Evolutionary conservation across 2,797 vertebrate genomes (phyloP).

Genomic region (Alosa sapidissima): DNA sequence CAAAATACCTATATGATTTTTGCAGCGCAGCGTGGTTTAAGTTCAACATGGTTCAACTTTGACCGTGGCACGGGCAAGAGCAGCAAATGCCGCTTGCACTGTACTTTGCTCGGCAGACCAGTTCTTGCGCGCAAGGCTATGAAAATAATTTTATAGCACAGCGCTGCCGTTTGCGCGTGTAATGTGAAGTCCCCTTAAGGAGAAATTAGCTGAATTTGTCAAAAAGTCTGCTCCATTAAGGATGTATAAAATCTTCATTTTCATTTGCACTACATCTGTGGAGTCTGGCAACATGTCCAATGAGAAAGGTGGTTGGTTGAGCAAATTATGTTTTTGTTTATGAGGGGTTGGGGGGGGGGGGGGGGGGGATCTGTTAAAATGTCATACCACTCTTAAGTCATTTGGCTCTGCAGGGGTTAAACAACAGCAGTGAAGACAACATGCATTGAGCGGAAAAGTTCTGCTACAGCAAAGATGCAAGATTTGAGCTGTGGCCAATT

Average conservation of each 20-base stretch:
- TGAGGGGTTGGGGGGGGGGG: background rate
- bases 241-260: background rate
- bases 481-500: constrained; percentile 16
- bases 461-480: background rate
- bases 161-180: too few species aligned
- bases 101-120: too few species aligned
- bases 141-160: too few species aligned
- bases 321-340: background rate
- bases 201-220: too few species aligned
- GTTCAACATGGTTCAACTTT: too few species aligned
- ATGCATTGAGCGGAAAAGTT: constrained; percentile 1
- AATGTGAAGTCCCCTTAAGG: too few species aligned
- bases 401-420: constrained; percentile 18
- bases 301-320: background rate
- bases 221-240: too few species aligned
- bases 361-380: background rate
- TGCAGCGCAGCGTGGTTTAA: too few species aligned
- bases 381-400: background rate
- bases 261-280: background rate
- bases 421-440: background rate
- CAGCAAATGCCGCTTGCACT: too few species aligned
- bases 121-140: too few species aligned
- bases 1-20: too few species aligned
- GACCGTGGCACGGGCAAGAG: too few species aligned
- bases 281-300: background rate